Evolutionary conservation across 2,888 invertebrate species (phyloP).

Genomic region (Diaprepes abbreviatus): DNA sequence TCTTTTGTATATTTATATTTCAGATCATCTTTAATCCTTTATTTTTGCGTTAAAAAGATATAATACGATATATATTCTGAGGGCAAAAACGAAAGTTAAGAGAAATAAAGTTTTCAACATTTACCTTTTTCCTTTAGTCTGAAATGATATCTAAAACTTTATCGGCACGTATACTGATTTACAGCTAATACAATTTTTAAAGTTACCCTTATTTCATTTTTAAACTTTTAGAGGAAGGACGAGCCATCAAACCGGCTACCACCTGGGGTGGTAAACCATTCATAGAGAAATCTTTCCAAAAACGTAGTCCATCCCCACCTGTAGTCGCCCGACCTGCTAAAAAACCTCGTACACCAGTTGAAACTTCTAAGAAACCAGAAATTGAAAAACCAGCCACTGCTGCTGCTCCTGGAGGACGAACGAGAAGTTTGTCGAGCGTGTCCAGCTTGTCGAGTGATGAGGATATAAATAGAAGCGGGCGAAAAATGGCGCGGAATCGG

Average conservation of each 20-base stretch:
- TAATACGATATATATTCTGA: no score
- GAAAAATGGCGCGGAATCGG: conserved; percentile 26
- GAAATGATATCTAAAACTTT: no score
- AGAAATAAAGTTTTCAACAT: no score
- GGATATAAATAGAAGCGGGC: conserved; percentile 3
- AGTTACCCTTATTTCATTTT: conserved; percentile 1
- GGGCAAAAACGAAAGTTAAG: no score
- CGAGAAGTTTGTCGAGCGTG: conserved; percentile 70
- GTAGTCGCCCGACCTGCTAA: conserved; percentile 69
- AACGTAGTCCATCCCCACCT: conserved; percentile 72
- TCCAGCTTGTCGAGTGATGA: conserved; percentile 69
- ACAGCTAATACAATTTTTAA: no score
- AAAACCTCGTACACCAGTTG: conserved; percentile 46
- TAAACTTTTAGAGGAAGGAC: conserved; percentile 30
- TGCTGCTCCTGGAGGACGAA: conserved; percentile 33
- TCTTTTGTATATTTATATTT: no score
- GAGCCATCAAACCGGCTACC: conserved; percentile 10
- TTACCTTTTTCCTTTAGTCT: no score
- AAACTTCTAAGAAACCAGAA: background rate
- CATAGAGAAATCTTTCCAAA: conserved; percentile 58
- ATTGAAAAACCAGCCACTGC: background rate
- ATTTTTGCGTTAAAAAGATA: no score
- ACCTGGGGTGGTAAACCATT: conserved; percentile 48
- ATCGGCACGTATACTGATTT: no score
- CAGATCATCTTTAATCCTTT: no score